phyloP scores from a whole-genome alignment of 30 jellyfish, hydroid and myxozoan genomes.

The Aurelia sp. region DNA sequence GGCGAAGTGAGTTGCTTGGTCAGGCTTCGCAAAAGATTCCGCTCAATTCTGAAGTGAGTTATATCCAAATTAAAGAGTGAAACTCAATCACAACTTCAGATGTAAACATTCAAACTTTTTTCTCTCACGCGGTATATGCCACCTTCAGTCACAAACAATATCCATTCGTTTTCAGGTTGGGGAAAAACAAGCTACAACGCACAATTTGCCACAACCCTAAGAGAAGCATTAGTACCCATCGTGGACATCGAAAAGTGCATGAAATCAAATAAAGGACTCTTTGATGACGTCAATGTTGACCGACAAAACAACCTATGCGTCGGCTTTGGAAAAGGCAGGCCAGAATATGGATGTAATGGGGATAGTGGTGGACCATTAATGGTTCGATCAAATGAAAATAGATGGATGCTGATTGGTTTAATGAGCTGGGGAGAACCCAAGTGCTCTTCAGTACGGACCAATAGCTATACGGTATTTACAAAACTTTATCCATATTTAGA shows the following conservation, averaged over 20 bases:
- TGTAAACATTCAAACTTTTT: too few relatives aligned
- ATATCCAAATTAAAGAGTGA: too few relatives aligned
- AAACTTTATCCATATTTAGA: constrained; percentile 39
- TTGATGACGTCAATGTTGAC: constrained; percentile 59
- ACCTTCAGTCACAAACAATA: too few relatives aligned
- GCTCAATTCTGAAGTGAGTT: too few relatives aligned
- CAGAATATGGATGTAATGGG: constrained; percentile 88
- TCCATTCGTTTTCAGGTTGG: constrained; percentile 71
- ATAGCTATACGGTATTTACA: constrained; percentile 87
- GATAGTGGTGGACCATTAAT: constrained; percentile 95
- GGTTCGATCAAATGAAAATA: constrained; percentile 15
- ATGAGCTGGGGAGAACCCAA: constrained; percentile 95
- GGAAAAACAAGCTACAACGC: constrained; percentile 70
- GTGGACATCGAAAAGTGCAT: constrained; percentile 64
- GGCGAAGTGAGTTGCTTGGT: too few relatives aligned
- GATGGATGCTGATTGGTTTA: constrained; percentile 77
- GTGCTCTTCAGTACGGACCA: constrained; percentile 52
- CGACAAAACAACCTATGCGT: constrained; percentile 56
- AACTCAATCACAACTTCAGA: too few relatives aligned
- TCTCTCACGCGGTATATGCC: too few relatives aligned
- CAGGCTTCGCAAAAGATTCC: too few relatives aligned
- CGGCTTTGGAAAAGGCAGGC: constrained; percentile 72
- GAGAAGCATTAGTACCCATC: constrained; percentile 71
- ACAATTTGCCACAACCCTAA: constrained; percentile 38
- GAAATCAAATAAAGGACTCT: constrained; percentile 48